Percentiles rank a stretch among this genome's conserved stretches.
phyloP scores from a whole-genome alignment of 2,113 vertebrate species.

The Anas platyrhynchos region DNA sequence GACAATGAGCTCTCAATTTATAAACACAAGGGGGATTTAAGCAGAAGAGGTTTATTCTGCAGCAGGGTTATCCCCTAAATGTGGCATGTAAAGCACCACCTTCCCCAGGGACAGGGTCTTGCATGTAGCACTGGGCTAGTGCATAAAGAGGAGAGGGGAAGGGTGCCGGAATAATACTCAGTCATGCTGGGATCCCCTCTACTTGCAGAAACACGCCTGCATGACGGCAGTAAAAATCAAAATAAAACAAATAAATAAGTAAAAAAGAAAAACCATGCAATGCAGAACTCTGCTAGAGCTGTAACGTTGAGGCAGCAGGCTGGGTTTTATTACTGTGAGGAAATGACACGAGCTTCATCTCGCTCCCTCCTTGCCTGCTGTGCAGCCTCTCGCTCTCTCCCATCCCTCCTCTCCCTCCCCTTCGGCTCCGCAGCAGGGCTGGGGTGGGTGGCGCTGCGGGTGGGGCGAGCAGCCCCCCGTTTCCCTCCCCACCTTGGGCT shows the following conservation, averaged over 20 bases:
- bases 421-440: neutral
- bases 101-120: neutral
- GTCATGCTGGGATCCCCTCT: neutral
- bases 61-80: neutral
- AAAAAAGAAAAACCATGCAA: neutral
- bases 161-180: neutral
- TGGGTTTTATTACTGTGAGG: conserved; percentile 3
- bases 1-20: neutral
- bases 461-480: neutral
- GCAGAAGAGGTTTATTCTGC: neutral
- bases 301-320: neutral
- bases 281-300: neutral
- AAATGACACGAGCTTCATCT: conserved; percentile 1
- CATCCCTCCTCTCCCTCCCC: neutral
- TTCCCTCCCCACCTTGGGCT: neutral
- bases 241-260: no score
- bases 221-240: neutral
- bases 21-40: neutral
- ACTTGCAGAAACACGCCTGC: neutral
- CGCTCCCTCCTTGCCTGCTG: neutral
- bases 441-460: conserved; percentile 41
- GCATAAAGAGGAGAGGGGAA: neutral
- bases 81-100: neutral
- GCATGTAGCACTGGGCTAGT: neutral
- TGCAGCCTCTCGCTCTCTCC: neutral